A percentile compares a stretch with the other conserved stretches of the same genome.
These are phyloP conservation scores for Poecilia wingei DNA, from an alignment of 2,797 vertebrate species.

Conservation along the genomic window DNA sequence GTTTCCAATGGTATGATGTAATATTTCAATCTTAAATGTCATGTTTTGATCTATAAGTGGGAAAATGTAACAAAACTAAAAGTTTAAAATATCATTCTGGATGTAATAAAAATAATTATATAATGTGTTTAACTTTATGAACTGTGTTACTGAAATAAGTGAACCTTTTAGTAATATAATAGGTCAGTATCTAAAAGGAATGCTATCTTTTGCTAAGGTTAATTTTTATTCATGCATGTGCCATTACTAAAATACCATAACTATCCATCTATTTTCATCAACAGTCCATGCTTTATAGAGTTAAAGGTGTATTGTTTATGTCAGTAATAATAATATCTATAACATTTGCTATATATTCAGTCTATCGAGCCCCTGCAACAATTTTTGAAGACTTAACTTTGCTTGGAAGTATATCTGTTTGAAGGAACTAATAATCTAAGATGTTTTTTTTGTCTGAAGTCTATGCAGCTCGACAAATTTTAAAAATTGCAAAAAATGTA, in stretches of 20 bases:
- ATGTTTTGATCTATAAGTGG: background rate
- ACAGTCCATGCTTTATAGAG: background rate
- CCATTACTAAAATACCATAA: background rate
- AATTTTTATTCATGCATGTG: background rate
- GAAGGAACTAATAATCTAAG: background rate
- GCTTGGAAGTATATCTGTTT: background rate
- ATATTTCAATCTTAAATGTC: background rate
- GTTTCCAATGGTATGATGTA: background rate
- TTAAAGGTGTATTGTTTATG: background rate
- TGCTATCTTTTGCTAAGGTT: background rate
- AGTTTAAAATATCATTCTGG: background rate
- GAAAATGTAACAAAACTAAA: background rate
- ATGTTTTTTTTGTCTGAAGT: background rate
- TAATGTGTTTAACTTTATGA: background rate
- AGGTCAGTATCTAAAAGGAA: background rate
- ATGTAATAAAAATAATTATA: background rate
- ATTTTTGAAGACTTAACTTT: background rate
- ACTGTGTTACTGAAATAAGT: background rate
- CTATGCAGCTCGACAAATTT: too few relatives aligned
- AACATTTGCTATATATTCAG: background rate
- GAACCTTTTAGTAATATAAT: background rate
- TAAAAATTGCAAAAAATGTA: too few relatives aligned
- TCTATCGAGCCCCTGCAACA: background rate
- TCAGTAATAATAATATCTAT: background rate
- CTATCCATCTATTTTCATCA: background rate